These are phyloP conservation scores for Drosophila percnosoma DNA, from an alignment of 2,888 invertebrate genomes.

Conservation along the genomic window DNA sequence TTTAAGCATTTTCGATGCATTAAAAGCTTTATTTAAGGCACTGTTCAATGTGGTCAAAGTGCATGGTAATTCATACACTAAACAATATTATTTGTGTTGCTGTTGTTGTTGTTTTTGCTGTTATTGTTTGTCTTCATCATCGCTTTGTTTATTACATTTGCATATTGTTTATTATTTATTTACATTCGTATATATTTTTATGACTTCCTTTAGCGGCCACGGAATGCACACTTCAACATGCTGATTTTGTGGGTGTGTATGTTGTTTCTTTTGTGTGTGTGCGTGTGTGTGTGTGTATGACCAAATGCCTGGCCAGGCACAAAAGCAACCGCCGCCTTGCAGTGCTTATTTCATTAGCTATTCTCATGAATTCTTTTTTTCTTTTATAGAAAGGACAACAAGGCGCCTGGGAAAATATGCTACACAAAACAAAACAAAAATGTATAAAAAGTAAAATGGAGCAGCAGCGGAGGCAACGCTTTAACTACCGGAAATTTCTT, in stretches of 20 bases:
- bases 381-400: conserved; percentile 42
- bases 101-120: conserved; percentile 8
- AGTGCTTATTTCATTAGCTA: conserved; percentile 78
- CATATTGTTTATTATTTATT: conserved; percentile 80
- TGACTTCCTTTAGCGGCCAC: conserved; percentile 61
- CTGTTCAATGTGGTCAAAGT: conserved; percentile 64
- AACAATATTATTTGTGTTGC: conserved; percentile 28
- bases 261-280: conserved; percentile 8
- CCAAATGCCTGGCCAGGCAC: conserved; percentile 20
- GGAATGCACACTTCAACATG: conserved; percentile 40
- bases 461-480: conserved; percentile 60
- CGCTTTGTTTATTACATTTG: conserved; percentile 78
- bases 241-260: conserved; percentile 24
- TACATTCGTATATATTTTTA: conserved; percentile 71
- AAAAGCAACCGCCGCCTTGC: conserved; percentile 31
- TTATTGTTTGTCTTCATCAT: conserved; percentile 54
- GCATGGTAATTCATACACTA: conserved; percentile 58
- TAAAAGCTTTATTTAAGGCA: conserved; percentile 33
- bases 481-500: conserved; percentile 80
- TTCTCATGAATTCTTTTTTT: conserved; percentile 64
- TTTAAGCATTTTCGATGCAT: conserved; percentile 45
- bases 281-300: conserved; percentile 1
- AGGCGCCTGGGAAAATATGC: conserved; percentile 57
- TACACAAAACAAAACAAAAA: conserved; percentile 15
- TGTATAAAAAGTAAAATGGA: conserved; percentile 30